Conservation (phyloP, 2,888 invertebrate genomes). For the Pachliopta kotzebuea region DNA sequence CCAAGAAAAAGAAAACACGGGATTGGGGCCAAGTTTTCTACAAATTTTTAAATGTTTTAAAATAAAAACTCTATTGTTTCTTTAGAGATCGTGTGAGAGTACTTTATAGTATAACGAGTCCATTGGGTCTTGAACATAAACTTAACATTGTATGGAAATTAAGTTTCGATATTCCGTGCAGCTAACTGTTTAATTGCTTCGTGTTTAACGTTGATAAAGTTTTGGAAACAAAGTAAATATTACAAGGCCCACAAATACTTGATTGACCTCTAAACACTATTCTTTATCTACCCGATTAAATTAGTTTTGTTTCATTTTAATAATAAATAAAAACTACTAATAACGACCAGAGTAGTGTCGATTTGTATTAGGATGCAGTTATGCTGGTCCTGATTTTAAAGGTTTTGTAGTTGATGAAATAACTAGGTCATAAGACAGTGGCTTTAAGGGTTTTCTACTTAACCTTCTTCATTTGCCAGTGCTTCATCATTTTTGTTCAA, state of each 20-base stretch:
- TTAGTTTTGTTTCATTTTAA: too few species aligned
- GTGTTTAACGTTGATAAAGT: neutral
- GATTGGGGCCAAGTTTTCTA: too few species aligned
- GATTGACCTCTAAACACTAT: neutral
- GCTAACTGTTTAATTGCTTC: neutral
- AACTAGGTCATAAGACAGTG: too few species aligned
- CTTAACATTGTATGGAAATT: constrained; percentile 9
- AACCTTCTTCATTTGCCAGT: neutral
- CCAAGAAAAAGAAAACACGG: too few species aligned
- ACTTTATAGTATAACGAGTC: constrained; percentile 5
- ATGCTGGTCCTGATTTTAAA: too few species aligned
- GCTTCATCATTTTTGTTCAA: too few species aligned
- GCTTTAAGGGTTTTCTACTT: neutral
- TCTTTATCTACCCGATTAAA: too few species aligned
- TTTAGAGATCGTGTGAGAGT: neutral
- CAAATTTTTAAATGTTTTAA: too few species aligned
- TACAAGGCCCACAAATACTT: neutral
- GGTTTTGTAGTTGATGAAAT: too few species aligned
- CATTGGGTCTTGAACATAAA: constrained; percentile 4
- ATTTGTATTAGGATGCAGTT: too few species aligned
- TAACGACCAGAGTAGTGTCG: too few species aligned
- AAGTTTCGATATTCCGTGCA: neutral
- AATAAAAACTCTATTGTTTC: neutral
- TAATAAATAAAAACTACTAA: too few species aligned
- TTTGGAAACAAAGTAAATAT: neutral